A percentile compares a stretch with the other conserved stretches of the same genome.
These are phyloP conservation scores for Tipula helvola DNA, from an alignment of 2,888 invertebrate genomes.

Conservation along the genomic window DNA sequence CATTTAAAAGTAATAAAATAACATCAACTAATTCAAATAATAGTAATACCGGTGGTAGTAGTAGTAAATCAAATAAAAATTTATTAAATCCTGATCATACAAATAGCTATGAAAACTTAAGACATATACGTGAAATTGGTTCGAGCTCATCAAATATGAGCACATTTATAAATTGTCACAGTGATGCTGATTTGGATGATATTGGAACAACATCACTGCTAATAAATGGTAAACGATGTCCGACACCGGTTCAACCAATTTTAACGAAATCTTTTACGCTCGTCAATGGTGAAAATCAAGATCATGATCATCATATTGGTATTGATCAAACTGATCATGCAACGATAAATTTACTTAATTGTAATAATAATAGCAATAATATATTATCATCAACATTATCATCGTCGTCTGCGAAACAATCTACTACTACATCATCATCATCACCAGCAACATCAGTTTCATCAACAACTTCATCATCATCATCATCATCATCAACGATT, in stretches of 20 bases:
- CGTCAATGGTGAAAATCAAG: neutral
- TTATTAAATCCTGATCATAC: constrained; percentile 7
- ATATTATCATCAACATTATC: neutral
- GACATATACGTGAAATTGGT: constrained; percentile 35
- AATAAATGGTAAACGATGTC: neutral
- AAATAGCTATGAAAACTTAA: constrained; percentile 34
- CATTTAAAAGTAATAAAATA: constrained; percentile 26
- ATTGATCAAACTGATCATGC: neutral
- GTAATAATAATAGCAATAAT: neutral
- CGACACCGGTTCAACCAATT: neutral
- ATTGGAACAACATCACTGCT: neutral
- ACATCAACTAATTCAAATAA: neutral
- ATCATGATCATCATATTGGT: neutral
- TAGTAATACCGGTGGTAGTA: neutral
- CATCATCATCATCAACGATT: constrained; percentile 18
- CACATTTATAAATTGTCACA: constrained; percentile 25
- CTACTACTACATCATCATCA: neutral
- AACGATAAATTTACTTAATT: neutral
- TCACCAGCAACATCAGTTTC: constrained; percentile 23
- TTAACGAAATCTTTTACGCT: neutral
- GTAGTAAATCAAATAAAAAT: constrained; percentile 9
- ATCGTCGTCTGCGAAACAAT: neutral
- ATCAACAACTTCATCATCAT: constrained; percentile 27
- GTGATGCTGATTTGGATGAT: neutral
- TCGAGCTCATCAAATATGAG: constrained; percentile 32